phyloP scores from a whole-genome alignment of 1,140 invertebrate species.

The Lucilia sericata region DNA sequence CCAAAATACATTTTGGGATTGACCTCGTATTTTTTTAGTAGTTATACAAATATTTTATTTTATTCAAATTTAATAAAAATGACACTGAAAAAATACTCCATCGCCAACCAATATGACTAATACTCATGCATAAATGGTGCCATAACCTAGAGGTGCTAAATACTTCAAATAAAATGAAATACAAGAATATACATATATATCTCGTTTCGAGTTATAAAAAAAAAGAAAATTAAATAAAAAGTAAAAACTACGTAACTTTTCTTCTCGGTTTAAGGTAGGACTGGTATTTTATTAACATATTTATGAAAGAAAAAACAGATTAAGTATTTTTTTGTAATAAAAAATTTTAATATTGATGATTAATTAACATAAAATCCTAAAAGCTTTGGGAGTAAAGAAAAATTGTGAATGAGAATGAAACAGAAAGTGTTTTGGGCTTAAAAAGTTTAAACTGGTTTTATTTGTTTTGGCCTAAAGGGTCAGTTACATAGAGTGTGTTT shows the following conservation, averaged over 20 bases:
- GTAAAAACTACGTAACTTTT: background rate
- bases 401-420: background rate
- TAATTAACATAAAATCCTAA: background rate
- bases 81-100: background rate
- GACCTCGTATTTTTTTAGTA: too few relatives aligned
- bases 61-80: background rate
- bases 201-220: background rate
- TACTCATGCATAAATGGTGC: too few relatives aligned
- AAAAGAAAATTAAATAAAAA: background rate
- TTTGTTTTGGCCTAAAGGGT: too few relatives aligned
- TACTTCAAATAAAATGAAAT: background rate
- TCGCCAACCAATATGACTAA: background rate
- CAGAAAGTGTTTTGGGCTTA: background rate
- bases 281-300: too few relatives aligned
- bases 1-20: too few relatives aligned
- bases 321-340: background rate
- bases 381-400: background rate
- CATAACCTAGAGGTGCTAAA: background rate
- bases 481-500: too few relatives aligned
- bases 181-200: background rate
- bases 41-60: background rate
- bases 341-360: background rate
- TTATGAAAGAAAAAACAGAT: too few relatives aligned
- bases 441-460: too few relatives aligned
- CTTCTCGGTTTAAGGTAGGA: background rate